A percentile compares a stretch with the other conserved stretches of the same genome.
Evolutionary conservation across 2,888 invertebrate species (phyloP).

Genomic region (Stenchaetothrips biformis): DNA sequence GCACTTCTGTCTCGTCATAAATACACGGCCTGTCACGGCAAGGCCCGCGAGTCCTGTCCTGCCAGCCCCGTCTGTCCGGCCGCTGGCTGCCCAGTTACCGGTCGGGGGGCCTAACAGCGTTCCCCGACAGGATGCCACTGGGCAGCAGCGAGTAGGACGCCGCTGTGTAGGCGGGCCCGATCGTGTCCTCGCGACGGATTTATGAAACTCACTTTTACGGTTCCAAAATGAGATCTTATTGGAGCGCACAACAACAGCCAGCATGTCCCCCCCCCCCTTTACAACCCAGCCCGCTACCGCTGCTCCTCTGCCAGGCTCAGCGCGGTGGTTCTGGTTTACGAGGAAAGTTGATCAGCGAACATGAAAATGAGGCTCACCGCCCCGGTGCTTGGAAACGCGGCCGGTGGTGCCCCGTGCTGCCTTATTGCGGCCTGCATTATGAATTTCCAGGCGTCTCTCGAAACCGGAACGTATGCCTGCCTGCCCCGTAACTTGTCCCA

Average conservation of each 20-base stretch:
- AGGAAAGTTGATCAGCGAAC: constrained; percentile 23
- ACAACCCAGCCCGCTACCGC: neutral
- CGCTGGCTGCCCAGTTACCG: neutral
- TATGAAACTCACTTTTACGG: constrained; percentile 11
- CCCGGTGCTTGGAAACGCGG: neutral
- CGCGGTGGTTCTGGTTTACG: neutral
- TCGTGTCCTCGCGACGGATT: neutral
- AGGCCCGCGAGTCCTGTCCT: neutral
- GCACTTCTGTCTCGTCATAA: constrained; percentile 6
- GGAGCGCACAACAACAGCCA: constrained; percentile 6
- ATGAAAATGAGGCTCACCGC: constrained; percentile 19
- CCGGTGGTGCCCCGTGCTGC: neutral
- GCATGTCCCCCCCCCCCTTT: neutral
- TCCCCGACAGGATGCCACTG: neutral
- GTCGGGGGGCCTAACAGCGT: neutral
- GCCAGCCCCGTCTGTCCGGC: neutral
- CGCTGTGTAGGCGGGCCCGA: neutral
- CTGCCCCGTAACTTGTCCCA: too few species aligned
- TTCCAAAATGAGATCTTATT: neutral
- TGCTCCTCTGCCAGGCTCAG: neutral
- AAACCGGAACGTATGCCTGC: neutral
- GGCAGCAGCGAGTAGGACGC: neutral
- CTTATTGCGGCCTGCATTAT: constrained; percentile 5
- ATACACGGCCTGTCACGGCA: neutral
- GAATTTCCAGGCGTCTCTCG: neutral